phyloP scores from a whole-genome alignment of 2,113 vertebrate species.

The Malurus cyaneus region DNA sequence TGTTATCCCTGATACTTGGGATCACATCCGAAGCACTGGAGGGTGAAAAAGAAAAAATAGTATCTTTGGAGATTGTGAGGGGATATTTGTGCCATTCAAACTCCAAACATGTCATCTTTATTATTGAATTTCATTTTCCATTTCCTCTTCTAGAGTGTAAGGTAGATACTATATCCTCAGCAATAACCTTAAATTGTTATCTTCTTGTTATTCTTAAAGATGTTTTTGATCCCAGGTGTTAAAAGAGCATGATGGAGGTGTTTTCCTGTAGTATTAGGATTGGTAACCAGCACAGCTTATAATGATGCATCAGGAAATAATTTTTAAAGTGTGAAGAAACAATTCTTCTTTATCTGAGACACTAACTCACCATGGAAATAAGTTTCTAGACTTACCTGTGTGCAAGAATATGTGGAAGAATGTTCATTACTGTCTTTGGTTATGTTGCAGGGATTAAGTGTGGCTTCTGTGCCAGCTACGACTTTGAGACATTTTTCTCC shows the following conservation, averaged over 20 bases:
- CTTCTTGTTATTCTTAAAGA: not conserved
- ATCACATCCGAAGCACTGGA: not conserved
- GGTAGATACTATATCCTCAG: not conserved
- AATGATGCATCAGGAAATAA: not conserved
- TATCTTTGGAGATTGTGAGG: not conserved
- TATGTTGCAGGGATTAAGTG: not conserved
- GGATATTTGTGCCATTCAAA: not conserved
- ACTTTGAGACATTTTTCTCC: not conserved
- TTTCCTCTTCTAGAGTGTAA: not conserved
- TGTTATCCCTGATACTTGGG: not conserved
- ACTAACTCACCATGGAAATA: not conserved
- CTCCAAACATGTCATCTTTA: not conserved
- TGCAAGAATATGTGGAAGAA: not conserved
- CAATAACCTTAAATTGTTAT: not conserved
- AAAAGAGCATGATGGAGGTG: not conserved
- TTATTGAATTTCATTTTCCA: not conserved
- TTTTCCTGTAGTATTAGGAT: not conserved
- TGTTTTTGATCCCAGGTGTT: not conserved
- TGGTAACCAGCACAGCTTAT: not conserved
- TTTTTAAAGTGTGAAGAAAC: not conserved
- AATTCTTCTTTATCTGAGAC: not conserved
- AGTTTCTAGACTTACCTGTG: not conserved
- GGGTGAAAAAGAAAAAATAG: not conserved
- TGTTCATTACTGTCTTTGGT: not conserved
- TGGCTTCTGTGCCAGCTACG: not conserved